Percentiles rank a stretch among this genome's conserved stretches.
Evolutionary conservation across 1,140 invertebrate species (phyloP).

Genomic region (Muscidifurax raptorellus): DNA sequence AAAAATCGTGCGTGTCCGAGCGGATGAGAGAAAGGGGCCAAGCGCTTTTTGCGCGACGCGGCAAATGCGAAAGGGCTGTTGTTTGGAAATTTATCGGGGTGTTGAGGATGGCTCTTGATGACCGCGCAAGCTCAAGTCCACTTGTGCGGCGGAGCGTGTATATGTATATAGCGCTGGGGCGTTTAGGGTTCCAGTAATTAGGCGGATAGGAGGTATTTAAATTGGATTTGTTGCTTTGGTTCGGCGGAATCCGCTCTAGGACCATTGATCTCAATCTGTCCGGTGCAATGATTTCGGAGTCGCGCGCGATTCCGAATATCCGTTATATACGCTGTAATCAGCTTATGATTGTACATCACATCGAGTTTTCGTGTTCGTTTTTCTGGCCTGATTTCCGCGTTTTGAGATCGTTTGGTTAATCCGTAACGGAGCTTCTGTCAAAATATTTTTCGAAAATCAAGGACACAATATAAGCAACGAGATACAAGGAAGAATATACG

Average conservation of each 20-base stretch:
- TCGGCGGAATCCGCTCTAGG: background rate
- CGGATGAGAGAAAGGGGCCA: background rate
- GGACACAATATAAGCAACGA: too few relatives aligned
- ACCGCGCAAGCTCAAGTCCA: background rate
- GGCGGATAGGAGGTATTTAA: background rate
- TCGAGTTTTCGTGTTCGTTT: too few relatives aligned
- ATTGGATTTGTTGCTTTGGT: background rate
- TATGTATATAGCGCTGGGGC: background rate
- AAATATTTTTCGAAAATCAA: too few relatives aligned
- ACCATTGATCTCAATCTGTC: background rate
- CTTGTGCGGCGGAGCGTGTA: background rate
- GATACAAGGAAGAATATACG: too few relatives aligned
- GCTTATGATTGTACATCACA: too few relatives aligned
- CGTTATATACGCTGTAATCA: too few relatives aligned
- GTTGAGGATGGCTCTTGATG: background rate
- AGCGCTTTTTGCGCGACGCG: background rate
- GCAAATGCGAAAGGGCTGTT: constrained; percentile 18
- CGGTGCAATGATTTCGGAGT: background rate
- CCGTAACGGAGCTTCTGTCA: too few relatives aligned
- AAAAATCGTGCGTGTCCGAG: constrained; percentile 2
- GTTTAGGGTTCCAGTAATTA: background rate
- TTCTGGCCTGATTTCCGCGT: too few relatives aligned
- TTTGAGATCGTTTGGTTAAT: too few relatives aligned
- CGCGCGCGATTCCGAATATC: too few relatives aligned
- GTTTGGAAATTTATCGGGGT: constrained; percentile 37